phyloP scores from a whole-genome alignment of 2,797 vertebrate genomes.

The Sparus aurata region DNA sequence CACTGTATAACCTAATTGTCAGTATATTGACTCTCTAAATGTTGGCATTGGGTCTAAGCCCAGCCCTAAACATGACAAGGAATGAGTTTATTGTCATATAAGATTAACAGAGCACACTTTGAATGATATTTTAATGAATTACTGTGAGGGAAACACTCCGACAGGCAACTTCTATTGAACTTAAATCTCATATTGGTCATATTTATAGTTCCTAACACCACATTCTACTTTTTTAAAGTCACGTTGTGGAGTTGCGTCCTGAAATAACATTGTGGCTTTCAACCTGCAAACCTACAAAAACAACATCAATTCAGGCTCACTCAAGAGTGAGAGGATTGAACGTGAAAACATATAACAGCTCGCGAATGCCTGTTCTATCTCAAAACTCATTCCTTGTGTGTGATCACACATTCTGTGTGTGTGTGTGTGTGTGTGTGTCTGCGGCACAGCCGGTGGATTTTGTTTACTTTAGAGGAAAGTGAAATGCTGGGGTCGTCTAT shows the following conservation, averaged over 20 bases:
- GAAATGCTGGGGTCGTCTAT: constrained; percentile 79
- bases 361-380: constrained; percentile 78
- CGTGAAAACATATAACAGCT: constrained; percentile 83
- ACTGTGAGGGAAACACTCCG: constrained; percentile 53
- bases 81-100: constrained; percentile 61
- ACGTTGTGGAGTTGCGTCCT: constrained; percentile 64
- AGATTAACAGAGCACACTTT: constrained; percentile 33
- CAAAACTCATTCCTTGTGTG: constrained; percentile 75
- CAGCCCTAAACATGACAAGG: constrained; percentile 49
- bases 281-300: constrained; percentile 76
- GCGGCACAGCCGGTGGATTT: constrained; percentile 73
- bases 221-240: constrained; percentile 59
- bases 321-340: constrained; percentile 72
- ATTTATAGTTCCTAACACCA: constrained; percentile 43
- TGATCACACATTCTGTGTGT: constrained; percentile 68
- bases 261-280: constrained; percentile 77
- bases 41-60: constrained; percentile 54
- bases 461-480: constrained; percentile 85
- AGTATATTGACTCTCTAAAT: constrained; percentile 62
- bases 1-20: constrained; percentile 68
- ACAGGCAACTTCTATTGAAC: constrained; percentile 42
- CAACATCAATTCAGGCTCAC: constrained; percentile 69
- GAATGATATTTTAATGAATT: constrained; percentile 47
- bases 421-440: constrained; percentile 49
- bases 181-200: constrained; percentile 31